Evolutionary conservation across 2,797 vertebrate genomes (phyloP).

Genomic region (Tadarida brasiliensis): DNA sequence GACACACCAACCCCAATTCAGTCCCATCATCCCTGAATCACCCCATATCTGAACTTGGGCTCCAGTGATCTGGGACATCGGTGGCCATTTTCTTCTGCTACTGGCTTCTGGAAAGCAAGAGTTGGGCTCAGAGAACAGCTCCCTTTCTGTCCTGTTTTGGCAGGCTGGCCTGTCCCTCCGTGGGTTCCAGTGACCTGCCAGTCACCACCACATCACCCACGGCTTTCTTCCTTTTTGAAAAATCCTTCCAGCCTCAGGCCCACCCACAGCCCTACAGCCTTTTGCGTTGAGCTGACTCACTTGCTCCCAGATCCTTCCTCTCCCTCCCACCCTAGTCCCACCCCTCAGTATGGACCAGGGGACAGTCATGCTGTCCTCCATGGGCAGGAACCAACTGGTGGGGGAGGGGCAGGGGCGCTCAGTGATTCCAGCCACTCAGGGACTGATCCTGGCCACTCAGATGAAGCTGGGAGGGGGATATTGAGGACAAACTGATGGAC

Average conservation of each 20-base stretch:
- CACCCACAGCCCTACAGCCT: slow-evolving; percentile 38
- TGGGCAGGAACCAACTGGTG: neutral
- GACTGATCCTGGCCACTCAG: neutral
- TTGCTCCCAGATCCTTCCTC: slow-evolving; percentile 35
- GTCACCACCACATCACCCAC: slow-evolving; percentile 70
- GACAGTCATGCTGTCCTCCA: neutral
- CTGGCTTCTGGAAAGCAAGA: slow-evolving; percentile 33
- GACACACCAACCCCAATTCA: neutral
- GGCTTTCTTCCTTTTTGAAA: slow-evolving; percentile 68
- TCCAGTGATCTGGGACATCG: neutral
- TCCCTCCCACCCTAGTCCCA: slow-evolving; percentile 48
- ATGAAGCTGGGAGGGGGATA: neutral
- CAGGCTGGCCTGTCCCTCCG: neutral
- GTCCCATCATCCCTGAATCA: neutral
- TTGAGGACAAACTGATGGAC: fast-evolving
- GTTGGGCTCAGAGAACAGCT: neutral
- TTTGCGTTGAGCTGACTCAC: slow-evolving; percentile 69
- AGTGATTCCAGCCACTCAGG: fast-evolving
- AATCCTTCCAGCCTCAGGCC: slow-evolving; percentile 61
- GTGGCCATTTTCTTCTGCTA: slow-evolving; percentile 30
- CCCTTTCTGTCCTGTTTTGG: neutral
- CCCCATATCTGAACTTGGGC: neutral
- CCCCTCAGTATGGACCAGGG: neutral
- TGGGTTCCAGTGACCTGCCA: slow-evolving; percentile 62
- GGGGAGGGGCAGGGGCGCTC: too few relatives aligned